Conservation (phyloP, 2,888 invertebrate genomes). For the Drosophila multiciliata region DNA sequence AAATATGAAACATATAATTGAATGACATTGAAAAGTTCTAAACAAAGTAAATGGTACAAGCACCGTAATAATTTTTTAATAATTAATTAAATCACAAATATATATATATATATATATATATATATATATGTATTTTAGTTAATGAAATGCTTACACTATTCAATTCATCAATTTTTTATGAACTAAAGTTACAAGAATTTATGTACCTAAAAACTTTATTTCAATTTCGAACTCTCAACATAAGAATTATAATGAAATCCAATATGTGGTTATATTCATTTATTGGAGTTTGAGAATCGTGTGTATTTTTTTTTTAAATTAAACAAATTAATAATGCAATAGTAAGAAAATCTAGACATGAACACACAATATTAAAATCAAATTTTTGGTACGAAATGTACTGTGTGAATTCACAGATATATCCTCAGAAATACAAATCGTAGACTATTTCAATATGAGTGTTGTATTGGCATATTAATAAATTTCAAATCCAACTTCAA, state of each 20-base stretch:
- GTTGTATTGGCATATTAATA: slow-evolving; percentile 8
- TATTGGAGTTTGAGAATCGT: slow-evolving; percentile 15
- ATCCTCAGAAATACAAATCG: slow-evolving; percentile 1
- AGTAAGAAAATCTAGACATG: background rate
- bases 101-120: background rate
- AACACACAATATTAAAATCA: slow-evolving; percentile 1
- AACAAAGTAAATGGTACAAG: slow-evolving; percentile 48
- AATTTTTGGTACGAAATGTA: slow-evolving; percentile 14
- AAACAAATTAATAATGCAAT: background rate
- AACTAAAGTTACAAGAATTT: slow-evolving; percentile 42
- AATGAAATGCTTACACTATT: slow-evolving; percentile 29
- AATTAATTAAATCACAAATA: slow-evolving; percentile 28
- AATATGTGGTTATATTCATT: background rate
- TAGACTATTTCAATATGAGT: slow-evolving; percentile 8
- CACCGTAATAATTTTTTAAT: slow-evolving; percentile 42
- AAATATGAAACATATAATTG: slow-evolving; percentile 37
- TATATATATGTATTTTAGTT: slow-evolving; percentile 32
- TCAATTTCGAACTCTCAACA: slow-evolving; percentile 14
- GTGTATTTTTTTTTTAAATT: background rate
- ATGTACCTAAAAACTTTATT: slow-evolving; percentile 39
- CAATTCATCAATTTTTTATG: slow-evolving; percentile 38
- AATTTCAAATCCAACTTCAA: slow-evolving; percentile 23
- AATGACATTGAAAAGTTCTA: slow-evolving; percentile 44
- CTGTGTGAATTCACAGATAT: background rate
- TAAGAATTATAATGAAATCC: slow-evolving; percentile 1